These are phyloP conservation scores for Drosophila pseudotalamancana DNA, from an alignment of 2,888 invertebrate genomes.

Conservation along the genomic window DNA sequence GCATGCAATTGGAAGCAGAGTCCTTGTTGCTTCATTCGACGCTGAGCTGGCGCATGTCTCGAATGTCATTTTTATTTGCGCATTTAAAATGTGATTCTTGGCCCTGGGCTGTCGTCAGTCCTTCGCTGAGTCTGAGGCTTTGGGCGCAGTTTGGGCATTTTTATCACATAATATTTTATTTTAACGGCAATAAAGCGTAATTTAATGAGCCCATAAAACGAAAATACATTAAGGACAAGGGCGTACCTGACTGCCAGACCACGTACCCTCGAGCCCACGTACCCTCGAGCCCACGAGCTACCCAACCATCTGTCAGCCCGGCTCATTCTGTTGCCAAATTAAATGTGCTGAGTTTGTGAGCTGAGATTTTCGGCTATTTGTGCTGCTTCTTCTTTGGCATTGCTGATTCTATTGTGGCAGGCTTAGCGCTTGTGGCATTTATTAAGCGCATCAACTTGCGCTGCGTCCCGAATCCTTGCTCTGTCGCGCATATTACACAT, in stretches of 20 bases:
- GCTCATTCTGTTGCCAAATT: constrained; percentile 71
- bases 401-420: constrained; percentile 19
- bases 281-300: constrained; percentile 1
- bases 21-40: background rate
- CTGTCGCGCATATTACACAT: constrained; percentile 62
- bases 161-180: constrained; percentile 81
- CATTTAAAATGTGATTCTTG: constrained; percentile 58
- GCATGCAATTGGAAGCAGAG: constrained; percentile 9
- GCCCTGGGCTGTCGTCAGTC: constrained; percentile 3
- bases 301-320: constrained; percentile 63
- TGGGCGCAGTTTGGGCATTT: constrained; percentile 59
- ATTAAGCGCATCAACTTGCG: constrained; percentile 47
- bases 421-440: constrained; percentile 55
- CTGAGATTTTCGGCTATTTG: constrained; percentile 32
- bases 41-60: constrained; percentile 8
- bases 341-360: constrained; percentile 56
- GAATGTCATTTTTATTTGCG: constrained; percentile 53
- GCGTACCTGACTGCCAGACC: constrained; percentile 37
- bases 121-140: constrained; percentile 15
- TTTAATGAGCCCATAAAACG: constrained; percentile 81
- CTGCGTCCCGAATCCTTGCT: constrained; percentile 35
- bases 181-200: constrained; percentile 81
- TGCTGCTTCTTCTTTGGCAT: background rate
- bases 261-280: too few relatives aligned
- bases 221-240: constrained; percentile 71